Base-by-base conservation (phyloP, 2,888 invertebrate genomes). In the Theodoxus fluviatilis region DNA sequence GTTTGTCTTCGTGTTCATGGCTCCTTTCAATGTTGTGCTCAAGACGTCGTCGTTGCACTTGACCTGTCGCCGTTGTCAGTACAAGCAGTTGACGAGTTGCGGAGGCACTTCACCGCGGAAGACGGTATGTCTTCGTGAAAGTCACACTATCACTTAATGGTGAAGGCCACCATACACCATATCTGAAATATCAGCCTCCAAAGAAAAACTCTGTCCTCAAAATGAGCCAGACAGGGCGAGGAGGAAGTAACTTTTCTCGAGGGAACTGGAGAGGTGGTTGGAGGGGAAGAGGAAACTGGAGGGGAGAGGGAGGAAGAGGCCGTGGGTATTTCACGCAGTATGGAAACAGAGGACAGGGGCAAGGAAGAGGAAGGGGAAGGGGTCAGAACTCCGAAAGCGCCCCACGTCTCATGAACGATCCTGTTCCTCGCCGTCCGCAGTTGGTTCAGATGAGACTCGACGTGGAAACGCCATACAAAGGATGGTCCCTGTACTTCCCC, bases 401-500 rank as follows among this genome's bases (percentile, higher is more conserved):
- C 25, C 64, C 69, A 12, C 67, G 66, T 2, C 72, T 80, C 72
- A 80, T 80, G 81, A 74, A 75, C 49, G 78, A 79, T 61, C 79
- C 81, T 9, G 73, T 74, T 33, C 73, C 79, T 6, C 74, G 72
- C 15, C 68, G 73, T 43, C 73, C 74, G 59, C 67, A 71, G 31
- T 71, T 78, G 69, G 80, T 80, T 3, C 85, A 85, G 72, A 78
- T 82, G 1, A 76, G 73, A 4, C 74, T 82, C 37, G 81, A 84
- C 69, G 75, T 82, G 9, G 78, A 79, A 12, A 81, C 84, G 22
- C 89, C 89, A 4, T 93, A 92, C 84, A 89, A 90, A 76, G 91
- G 92, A 28, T 94, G 94, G 93, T 91, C 91, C 75, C 87, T 93
- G 9, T 95, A 95, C 87, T 93, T 94, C 85, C 90, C 92, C 47